Base-by-base conservation (phyloP, 1,140 invertebrate species). In the Bombus affinis region DNA sequence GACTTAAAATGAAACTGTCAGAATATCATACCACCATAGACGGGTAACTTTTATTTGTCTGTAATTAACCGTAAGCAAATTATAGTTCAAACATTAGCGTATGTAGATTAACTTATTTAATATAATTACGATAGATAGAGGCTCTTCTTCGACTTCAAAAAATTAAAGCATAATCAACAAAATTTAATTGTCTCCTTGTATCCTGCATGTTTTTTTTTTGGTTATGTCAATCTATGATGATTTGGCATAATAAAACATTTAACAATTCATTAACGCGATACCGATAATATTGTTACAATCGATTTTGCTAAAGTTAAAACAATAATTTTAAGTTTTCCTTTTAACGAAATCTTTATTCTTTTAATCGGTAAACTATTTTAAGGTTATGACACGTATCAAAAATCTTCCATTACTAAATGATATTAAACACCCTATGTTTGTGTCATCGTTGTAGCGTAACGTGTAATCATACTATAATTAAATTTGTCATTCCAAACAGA, bases 141-240 rank as follows among this genome's bases (percentile, higher is more conserved):
- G 2, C n/a, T 39, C 25, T 6, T 12, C 2, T 32, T 39, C 9
- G 25, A 32, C 5, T n/a, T 71, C 2, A 35, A 85, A 32, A 39
- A 5, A 32, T 65, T 13, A 1, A 71, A 39, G 18, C 39, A 39
- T 32, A n/a, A 32, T 65, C 9, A 1, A 62, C 5, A 15, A 72
- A 59, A 37, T 80, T 47, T 62, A 62, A 59, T 82, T 37, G 15
- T 37, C 2, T 70, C 42, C 8, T 59, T 53, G 75, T 10, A 42
- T 68, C 59, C 47, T 57, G 66, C 65, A 53, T 59, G 53, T 66
- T 42, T 71, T 68, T 75, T 68, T 75, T 65, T 89, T 89, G 88
- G 88, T 90, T 90, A 89, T 79, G 89, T 90, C 22, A 72, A 32
- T 57, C 35, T 9, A 89, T 15, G 18, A 79, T 85, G 81, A 90